These are phyloP conservation scores for Galeopterus variegatus DNA, from an alignment of 2,113 vertebrate species.

Conservation along the genomic window DNA sequence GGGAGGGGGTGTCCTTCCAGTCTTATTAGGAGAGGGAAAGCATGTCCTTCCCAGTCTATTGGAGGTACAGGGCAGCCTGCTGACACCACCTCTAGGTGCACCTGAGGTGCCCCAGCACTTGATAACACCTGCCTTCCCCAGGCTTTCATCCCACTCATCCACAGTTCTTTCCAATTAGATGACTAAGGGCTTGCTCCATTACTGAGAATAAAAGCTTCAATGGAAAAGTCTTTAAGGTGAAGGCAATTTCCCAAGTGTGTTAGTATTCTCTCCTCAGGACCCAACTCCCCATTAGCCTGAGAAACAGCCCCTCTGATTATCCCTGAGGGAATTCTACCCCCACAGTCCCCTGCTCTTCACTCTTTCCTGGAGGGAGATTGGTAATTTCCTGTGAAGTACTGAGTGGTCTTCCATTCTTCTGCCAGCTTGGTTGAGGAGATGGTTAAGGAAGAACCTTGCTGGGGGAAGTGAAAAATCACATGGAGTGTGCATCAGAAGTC, in stretches of 20 bases:
- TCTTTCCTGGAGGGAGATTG: not conserved
- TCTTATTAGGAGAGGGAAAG: not conserved
- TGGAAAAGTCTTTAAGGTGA: not conserved
- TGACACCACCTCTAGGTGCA: not conserved
- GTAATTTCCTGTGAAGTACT: not conserved
- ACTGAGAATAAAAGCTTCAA: constrained; percentile 59
- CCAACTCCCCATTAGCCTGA: not conserved
- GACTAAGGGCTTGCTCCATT: not conserved
- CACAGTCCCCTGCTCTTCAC: not conserved
- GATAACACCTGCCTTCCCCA: not conserved
- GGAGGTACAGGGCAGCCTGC: rapidly evolving
- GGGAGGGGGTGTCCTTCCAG: not conserved
- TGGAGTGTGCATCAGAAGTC: not conserved
- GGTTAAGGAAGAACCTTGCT: not conserved
- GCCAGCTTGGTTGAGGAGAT: not conserved
- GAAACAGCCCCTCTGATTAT: not conserved
- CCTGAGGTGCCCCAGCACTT: not conserved
- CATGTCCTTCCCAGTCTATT: not conserved
- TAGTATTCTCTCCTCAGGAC: not conserved
- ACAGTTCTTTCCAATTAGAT: not conserved
- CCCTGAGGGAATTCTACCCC: not conserved
- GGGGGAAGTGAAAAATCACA: not conserved
- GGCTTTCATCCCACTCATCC: not conserved
- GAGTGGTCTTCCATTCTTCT: not conserved
- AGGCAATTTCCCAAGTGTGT: not conserved